Conservation (phyloP, 2,888 invertebrate genomes). For the Charanyca ferruginea region DNA sequence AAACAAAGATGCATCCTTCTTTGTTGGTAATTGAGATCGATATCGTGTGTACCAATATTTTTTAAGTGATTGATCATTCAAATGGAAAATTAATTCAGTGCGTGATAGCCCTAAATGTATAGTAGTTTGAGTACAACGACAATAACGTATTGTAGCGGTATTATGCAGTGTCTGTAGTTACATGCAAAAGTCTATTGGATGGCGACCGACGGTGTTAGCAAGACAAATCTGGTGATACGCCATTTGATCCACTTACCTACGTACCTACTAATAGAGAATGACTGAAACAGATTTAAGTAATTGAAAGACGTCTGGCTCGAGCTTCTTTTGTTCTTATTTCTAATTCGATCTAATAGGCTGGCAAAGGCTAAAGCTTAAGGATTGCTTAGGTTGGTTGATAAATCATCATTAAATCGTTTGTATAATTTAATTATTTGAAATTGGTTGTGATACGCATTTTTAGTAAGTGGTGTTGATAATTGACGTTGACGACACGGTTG, state of each 20-base stretch:
- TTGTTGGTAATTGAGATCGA: constrained; percentile 22
- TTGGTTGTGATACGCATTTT: neutral
- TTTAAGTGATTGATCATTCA: constrained; percentile 19
- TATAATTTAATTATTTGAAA: neutral
- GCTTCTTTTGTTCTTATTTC: constrained; percentile 24
- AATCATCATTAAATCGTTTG: constrained; percentile 9
- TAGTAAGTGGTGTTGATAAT: neutral
- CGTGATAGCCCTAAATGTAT: constrained; percentile 36
- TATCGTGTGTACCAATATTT: constrained; percentile 1
- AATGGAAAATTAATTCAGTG: constrained; percentile 3
- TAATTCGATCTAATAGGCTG: constrained; percentile 16
- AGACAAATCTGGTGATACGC: constrained; percentile 24
- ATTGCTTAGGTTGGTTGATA: constrained; percentile 6
- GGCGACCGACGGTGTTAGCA: constrained; percentile 6
- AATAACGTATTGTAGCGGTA: constrained; percentile 46
- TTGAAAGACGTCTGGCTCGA: constrained; percentile 9
- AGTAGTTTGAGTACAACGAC: constrained; percentile 27
- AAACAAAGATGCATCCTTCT: neutral
- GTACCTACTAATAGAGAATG: constrained; percentile 8
- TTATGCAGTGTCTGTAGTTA: constrained; percentile 22
- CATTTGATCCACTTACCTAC: constrained; percentile 4
- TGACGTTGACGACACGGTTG: too few relatives aligned
- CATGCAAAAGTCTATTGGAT: constrained; percentile 20
- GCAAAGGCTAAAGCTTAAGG: constrained; percentile 13
- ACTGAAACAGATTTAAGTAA: constrained; percentile 12